Conservation (phyloP, 2,797 vertebrate species). For the Pseudotriccus pelzelni region DNA sequence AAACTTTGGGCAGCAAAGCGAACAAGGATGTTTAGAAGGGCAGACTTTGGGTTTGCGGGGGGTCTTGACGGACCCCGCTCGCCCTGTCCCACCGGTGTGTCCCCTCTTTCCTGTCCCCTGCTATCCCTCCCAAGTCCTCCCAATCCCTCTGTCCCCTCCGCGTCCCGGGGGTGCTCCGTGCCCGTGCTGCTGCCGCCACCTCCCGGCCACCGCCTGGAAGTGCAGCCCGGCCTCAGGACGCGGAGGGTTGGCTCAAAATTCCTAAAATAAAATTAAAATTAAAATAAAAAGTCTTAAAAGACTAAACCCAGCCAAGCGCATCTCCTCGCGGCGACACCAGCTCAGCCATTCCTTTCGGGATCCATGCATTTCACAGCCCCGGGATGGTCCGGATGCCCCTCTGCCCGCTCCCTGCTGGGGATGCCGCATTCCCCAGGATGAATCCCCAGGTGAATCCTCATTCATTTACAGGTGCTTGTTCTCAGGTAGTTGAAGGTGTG, state of each 20-base stretch:
- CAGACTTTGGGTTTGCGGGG: neutral
- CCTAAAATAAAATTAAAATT: neutral
- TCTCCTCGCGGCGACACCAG: neutral
- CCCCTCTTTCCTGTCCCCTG: neutral
- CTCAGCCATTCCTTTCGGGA: neutral
- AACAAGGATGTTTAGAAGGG: neutral
- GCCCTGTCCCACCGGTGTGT: no score
- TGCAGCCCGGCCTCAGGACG: neutral
- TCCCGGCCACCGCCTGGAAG: accelerated
- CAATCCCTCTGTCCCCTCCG: no score
- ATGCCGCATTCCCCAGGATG: neutral
- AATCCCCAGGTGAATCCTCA: neutral
- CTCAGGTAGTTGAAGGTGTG: neutral
- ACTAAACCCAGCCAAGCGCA: no score
- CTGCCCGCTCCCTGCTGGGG: neutral
- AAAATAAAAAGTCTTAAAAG: accelerated
- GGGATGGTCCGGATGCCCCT: neutral
- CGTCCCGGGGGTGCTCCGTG: neutral
- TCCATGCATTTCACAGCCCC: neutral
- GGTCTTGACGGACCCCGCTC: accelerated
- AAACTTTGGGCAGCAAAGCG: neutral
- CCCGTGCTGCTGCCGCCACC: neutral
- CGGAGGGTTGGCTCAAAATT: neutral
- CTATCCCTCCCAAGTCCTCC: neutral
- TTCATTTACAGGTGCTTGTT: neutral